phyloP scores from a whole-genome alignment of 2,797 vertebrate species.

The Coregonus ussuriensis region DNA sequence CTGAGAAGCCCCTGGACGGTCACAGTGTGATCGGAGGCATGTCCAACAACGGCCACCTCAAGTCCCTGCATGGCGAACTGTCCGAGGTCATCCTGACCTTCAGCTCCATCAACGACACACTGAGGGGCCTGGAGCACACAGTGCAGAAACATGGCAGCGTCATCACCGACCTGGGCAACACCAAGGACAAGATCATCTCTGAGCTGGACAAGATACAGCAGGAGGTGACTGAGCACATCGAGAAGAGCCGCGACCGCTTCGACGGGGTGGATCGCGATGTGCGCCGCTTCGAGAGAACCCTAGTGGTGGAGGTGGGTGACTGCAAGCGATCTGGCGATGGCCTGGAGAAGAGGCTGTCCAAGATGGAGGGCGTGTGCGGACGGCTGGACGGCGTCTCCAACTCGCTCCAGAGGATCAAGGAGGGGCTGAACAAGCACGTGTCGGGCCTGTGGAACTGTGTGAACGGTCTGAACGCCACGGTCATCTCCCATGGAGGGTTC shows the following conservation, averaged over 20 bases:
- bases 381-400: conserved; percentile 82
- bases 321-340: conserved; percentile 77
- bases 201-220: conserved; percentile 91
- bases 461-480: conserved; percentile 81
- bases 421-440: conserved; percentile 84
- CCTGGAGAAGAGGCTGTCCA: conserved; percentile 84
- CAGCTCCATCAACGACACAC: conserved; percentile 86
- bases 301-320: conserved; percentile 73
- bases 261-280: conserved; percentile 74
- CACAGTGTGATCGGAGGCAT: conserved; percentile 85
- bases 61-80: conserved; percentile 80
- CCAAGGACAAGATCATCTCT: conserved; percentile 88
- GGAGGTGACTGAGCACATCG: conserved; percentile 80
- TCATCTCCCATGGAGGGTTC: conserved; percentile 72
- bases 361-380: conserved; percentile 87
- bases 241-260: conserved; percentile 80
- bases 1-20: conserved; percentile 82
- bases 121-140: conserved; percentile 84
- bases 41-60: conserved; percentile 71
- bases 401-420: conserved; percentile 84
- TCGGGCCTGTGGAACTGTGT: conserved; percentile 85
- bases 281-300: conserved; percentile 67
- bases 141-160: conserved; percentile 86
- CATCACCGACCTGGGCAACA: conserved; percentile 82
- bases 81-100: conserved; percentile 84